Evolutionary conservation across 2,888 invertebrate species (phyloP).

Genomic region (Clepsis dumicolana): DNA sequence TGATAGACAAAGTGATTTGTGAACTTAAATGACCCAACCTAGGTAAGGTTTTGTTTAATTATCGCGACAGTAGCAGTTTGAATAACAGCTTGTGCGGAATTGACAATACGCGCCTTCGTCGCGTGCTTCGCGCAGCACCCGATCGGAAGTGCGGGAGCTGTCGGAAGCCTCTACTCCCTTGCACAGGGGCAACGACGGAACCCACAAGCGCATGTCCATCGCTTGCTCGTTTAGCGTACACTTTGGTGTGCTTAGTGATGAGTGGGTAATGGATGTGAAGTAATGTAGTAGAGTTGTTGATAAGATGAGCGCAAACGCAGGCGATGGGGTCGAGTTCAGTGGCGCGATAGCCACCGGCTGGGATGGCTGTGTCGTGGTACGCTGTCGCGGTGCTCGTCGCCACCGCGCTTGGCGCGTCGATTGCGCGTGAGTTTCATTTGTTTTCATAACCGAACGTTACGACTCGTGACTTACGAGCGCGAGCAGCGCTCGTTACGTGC

Average conservation of each 20-base stretch:
- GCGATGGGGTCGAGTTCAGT: constrained; percentile 59
- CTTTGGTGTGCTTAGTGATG: neutral
- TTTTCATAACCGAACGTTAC: constrained; percentile 32
- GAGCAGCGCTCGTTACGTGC: constrained; percentile 23
- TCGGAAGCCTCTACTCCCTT: constrained; percentile 71
- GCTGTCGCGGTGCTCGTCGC: constrained; percentile 72
- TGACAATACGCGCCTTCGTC: constrained; percentile 49
- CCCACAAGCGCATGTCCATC: neutral
- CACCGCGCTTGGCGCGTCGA: constrained; percentile 76
- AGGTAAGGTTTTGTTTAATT: too few species aligned
- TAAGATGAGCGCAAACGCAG: constrained; percentile 11
- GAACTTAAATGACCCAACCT: too few species aligned
- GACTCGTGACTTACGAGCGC: neutral
- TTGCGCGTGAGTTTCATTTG: constrained; percentile 71
- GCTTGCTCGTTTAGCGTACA: neutral
- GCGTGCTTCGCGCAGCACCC: constrained; percentile 59
- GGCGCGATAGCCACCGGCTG: constrained; percentile 69
- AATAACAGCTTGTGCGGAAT: neutral
- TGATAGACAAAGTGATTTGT: too few species aligned
- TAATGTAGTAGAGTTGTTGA: constrained; percentile 13
- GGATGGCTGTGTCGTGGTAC: constrained; percentile 78
- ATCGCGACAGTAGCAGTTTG: neutral
- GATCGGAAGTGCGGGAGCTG: constrained; percentile 68
- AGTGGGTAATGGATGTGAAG: neutral
- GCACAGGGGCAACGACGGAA: constrained; percentile 36